Percentiles rank a stretch among this genome's conserved stretches.
These are phyloP conservation scores for Cyanistes caeruleus DNA, from an alignment of 2,113 vertebrate genomes.

Conservation along the genomic window DNA sequence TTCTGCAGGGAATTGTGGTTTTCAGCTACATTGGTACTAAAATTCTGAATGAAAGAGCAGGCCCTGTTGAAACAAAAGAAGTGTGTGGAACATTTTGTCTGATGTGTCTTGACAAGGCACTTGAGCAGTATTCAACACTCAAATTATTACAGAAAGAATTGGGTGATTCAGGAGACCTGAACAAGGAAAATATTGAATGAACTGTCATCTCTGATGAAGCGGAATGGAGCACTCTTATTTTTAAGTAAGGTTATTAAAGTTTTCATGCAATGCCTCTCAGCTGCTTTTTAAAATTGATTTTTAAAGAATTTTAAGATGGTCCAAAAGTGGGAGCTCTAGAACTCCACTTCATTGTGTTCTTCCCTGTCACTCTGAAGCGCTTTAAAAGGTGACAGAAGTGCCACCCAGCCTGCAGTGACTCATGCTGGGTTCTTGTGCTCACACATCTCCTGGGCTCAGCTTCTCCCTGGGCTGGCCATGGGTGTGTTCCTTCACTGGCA, in stretches of 20 bases:
- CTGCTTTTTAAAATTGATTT: neutral
- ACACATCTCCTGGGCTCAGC: neutral
- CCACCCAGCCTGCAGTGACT: neutral
- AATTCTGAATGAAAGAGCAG: neutral
- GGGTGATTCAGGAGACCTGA: neutral
- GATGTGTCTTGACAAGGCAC: neutral
- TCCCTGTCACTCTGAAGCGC: neutral
- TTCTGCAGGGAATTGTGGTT: neutral
- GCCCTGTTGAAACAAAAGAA: neutral
- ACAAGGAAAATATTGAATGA: slow-evolving; percentile 23
- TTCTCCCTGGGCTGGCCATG: neutral
- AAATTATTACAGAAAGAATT: neutral
- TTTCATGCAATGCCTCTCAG: neutral
- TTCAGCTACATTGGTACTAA: neutral
- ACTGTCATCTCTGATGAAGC: neutral
- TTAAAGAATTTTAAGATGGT: neutral
- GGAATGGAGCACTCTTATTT: neutral
- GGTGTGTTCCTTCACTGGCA: neutral
- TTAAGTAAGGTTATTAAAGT: neutral
- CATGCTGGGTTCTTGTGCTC: neutral
- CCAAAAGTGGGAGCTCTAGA: neutral
- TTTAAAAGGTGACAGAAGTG: neutral
- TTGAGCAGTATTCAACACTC: neutral
- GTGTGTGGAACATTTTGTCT: neutral
- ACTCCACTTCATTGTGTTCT: neutral